Conservation (phyloP, 2,797 vertebrate genomes). For the Oryzias dopingdopingensis region DNA sequence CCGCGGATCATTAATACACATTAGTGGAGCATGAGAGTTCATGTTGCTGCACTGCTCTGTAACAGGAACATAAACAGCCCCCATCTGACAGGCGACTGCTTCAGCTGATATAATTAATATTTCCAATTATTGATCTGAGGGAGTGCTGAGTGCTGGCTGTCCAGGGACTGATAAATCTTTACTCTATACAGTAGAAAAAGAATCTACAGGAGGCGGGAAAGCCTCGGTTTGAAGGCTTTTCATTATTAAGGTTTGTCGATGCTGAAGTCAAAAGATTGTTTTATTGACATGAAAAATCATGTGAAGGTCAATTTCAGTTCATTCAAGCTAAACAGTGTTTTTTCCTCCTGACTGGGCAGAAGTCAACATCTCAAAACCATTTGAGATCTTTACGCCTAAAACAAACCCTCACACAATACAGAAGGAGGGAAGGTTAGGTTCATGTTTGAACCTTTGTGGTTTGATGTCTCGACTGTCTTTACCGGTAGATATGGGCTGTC, state of each 20-base stretch:
- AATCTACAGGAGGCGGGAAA: conserved; percentile 8
- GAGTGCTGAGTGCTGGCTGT: conserved; percentile 76
- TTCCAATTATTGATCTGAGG: conserved; percentile 83
- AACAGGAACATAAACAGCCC: conserved; percentile 71
- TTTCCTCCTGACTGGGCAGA: no score
- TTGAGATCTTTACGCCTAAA: no score
- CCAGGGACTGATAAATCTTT: conserved; percentile 75
- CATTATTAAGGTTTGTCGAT: conserved; percentile 32
- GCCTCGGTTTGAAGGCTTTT: conserved; percentile 29
- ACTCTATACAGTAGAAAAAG: conserved; percentile 54
- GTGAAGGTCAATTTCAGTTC: no score
- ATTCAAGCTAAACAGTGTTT: no score
- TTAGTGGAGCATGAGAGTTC: conserved; percentile 76
- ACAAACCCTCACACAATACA: no score
- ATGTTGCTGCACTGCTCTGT: conserved; percentile 64
- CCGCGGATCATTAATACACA: conserved; percentile 77
- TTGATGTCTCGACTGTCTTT: no score
- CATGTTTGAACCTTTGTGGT: no score
- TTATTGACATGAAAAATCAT: conserved; percentile 35
- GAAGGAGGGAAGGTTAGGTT: no score
- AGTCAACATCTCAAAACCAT: no score
- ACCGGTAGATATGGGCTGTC: no score
- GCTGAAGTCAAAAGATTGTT: conserved; percentile 37
- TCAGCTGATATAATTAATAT: conserved; percentile 83
- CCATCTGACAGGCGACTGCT: conserved; percentile 62